These are phyloP conservation scores for Ectropis crepuscularia DNA, from an alignment of 2,888 invertebrate genomes.

Conservation along the genomic window DNA sequence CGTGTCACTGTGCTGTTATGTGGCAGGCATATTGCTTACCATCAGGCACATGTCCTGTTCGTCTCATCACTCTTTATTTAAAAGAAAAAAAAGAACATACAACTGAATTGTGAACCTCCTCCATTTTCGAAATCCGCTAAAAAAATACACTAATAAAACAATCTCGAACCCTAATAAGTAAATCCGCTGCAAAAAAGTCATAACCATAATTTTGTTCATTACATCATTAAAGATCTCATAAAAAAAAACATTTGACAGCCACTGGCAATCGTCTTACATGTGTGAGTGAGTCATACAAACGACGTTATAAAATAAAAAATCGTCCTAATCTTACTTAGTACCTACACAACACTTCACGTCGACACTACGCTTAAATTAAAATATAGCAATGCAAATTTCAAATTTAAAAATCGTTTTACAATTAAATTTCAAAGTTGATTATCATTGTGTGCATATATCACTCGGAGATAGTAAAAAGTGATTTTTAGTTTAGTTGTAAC, in stretches of 20 bases:
- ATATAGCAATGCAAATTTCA: neutral
- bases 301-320: constrained; percentile 48
- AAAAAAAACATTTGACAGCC: constrained; percentile 40
- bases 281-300: constrained; percentile 32
- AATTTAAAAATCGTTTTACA: neutral
- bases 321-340: constrained; percentile 42
- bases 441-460: neutral
- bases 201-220: constrained; percentile 14
- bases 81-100: no score
- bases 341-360: constrained; percentile 15
- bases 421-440: neutral
- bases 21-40: no score
- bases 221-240: constrained; percentile 16
- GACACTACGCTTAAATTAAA: neutral
- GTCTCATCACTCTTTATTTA: no score
- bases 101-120: no score
- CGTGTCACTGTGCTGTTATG: no score
- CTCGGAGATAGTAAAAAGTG: neutral
- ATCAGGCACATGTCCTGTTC: no score
- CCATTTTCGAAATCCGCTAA: no score
- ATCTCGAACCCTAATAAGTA: neutral
- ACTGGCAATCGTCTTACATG: constrained; percentile 20
- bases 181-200: neutral
- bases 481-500: no score
- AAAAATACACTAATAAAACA: neutral